phyloP scores from a whole-genome alignment of 2,888 invertebrate genomes.

The Volucella zonaria region DNA sequence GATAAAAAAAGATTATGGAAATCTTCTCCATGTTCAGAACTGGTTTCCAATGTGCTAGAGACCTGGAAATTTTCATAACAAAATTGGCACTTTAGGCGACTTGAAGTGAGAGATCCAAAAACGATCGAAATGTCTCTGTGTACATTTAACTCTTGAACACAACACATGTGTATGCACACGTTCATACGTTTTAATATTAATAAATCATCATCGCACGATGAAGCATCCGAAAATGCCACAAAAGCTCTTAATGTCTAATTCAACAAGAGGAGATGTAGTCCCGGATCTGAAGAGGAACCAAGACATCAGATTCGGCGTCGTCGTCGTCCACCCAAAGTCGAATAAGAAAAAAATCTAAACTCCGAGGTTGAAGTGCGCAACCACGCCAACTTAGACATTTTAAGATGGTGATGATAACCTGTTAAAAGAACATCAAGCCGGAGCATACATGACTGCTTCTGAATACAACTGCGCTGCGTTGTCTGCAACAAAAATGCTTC shows the following conservation, averaged over 20 bases:
- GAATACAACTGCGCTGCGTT: conserved; percentile 32
- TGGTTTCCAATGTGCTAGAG: conserved; percentile 51
- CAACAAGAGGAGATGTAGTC: conserved; percentile 66
- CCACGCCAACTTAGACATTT: conserved; percentile 53
- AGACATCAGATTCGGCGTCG: conserved; percentile 62
- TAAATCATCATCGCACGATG: conserved; percentile 56
- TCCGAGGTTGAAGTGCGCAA: conserved; percentile 52
- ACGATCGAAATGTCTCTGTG: conserved; percentile 62
- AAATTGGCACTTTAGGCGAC: conserved; percentile 60
- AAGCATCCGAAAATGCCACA: conserved; percentile 62
- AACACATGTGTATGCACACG: conserved; percentile 23
- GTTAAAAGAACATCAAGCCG: conserved; percentile 48
- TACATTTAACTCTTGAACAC: conserved; percentile 52
- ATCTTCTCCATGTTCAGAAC: conserved; percentile 23
- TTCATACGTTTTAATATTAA: conserved; percentile 54
- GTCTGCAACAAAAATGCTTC: conserved; percentile 38
- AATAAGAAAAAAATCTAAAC: conserved; percentile 50
- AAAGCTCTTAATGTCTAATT: conserved; percentile 73
- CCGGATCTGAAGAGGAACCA: conserved; percentile 58
- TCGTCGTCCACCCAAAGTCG: conserved; percentile 32
- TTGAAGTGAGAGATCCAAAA: conserved; percentile 63
- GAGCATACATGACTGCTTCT: conserved; percentile 60
- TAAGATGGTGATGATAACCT: conserved; percentile 62
- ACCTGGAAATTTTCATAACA: conserved; percentile 47
- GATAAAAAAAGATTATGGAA: conserved; percentile 2